Conservation (phyloP, 2,888 invertebrate species). For the Mycalesis mineus region DNA sequence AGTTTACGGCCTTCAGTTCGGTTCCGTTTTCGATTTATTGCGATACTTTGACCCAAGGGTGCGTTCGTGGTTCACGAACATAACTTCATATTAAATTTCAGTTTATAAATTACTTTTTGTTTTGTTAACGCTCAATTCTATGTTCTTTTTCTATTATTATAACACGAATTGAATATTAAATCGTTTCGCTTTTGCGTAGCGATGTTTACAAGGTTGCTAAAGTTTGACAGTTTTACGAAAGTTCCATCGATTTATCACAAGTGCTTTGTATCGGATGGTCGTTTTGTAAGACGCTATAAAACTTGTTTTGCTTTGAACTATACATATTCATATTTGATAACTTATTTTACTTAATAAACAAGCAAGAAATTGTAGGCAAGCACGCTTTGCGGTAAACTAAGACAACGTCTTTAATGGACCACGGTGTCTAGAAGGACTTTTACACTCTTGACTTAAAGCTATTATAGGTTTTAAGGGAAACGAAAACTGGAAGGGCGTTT, state of each 20-base stretch:
- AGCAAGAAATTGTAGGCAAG: too few species aligned
- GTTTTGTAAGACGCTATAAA: neutral
- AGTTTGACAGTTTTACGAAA: neutral
- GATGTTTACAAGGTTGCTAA: slow-evolving; percentile 6
- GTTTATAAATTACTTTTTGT: slow-evolving; percentile 22
- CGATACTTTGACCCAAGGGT: slow-evolving; percentile 19
- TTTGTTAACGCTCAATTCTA: slow-evolving; percentile 14
- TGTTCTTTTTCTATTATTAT: slow-evolving; percentile 6
- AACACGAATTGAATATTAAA: neutral
- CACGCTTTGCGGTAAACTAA: too few species aligned
- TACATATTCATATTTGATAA: too few species aligned
- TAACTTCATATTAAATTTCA: slow-evolving; percentile 21
- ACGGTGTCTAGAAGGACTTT: too few species aligned
- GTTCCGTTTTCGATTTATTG: slow-evolving; percentile 18
- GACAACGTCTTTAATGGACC: too few species aligned
- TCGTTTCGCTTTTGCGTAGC: slow-evolving; percentile 2
- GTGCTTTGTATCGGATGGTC: neutral
- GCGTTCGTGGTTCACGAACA: slow-evolving; percentile 16
- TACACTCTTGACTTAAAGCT: too few species aligned
- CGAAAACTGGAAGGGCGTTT: too few species aligned
- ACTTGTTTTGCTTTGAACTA: neutral
- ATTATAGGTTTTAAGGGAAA: too few species aligned
- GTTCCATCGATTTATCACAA: slow-evolving; percentile 4
- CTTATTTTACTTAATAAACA: too few species aligned
- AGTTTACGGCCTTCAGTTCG: slow-evolving; percentile 28